These are phyloP conservation scores for Furnarius figulus DNA, from an alignment of 2,113 vertebrate species.

Conservation along the genomic window DNA sequence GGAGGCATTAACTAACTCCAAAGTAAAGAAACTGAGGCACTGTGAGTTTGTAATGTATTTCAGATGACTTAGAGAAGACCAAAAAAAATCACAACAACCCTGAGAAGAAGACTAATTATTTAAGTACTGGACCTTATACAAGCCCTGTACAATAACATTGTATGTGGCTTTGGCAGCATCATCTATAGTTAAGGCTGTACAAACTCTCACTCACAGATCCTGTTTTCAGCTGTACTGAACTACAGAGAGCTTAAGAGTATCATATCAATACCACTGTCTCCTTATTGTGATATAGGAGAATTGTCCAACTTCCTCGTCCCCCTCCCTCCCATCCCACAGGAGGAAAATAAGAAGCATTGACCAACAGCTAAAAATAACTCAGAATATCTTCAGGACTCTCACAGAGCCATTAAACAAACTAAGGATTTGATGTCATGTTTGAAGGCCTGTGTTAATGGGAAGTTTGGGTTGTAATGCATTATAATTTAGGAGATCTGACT, in stretches of 20 bases:
- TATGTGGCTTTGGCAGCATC: not conserved
- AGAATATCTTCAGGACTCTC: not conserved
- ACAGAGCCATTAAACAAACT: not conserved
- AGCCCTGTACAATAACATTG: not conserved
- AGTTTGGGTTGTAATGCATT: not conserved
- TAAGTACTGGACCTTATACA: not conserved
- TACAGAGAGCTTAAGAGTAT: not conserved
- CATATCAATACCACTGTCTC: not conserved
- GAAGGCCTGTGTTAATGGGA: not conserved
- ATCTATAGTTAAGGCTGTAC: not conserved
- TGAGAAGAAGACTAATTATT: not conserved
- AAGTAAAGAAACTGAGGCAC: not conserved
- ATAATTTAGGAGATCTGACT: slow-evolving; percentile 15
- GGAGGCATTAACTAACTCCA: not conserved
- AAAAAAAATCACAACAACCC: not conserved
- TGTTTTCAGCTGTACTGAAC: not conserved
- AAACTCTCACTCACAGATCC: not conserved
- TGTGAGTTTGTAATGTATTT: not conserved
- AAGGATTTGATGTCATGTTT: not conserved
- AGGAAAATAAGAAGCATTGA: not conserved
- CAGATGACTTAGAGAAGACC: not conserved
- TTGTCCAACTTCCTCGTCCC: not conserved
- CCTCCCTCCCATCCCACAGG: not conserved
- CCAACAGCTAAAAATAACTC: not conserved
- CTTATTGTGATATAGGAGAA: not conserved